A percentile compares a stretch with the other conserved stretches of the same genome.
Evolutionary conservation across 2,113 vertebrate genomes (phyloP).

Genomic region (Xyrauchen texanus): DNA sequence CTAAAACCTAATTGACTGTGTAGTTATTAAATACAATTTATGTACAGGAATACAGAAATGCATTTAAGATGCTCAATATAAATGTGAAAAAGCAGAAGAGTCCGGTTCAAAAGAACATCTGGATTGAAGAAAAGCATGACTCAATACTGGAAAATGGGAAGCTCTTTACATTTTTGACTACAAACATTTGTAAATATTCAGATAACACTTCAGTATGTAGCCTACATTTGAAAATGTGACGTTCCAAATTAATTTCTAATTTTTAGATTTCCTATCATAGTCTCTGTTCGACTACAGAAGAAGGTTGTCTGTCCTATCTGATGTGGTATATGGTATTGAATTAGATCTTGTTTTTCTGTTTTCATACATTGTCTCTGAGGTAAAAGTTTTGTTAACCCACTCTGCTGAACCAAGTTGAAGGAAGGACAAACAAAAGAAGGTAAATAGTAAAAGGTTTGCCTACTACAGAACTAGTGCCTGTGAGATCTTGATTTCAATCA

Average conservation of each 20-base stretch:
- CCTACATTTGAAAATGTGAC: no score
- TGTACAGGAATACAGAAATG: constrained; percentile 25
- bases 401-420: neutral
- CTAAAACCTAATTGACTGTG: neutral
- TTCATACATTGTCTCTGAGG: neutral
- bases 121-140: constrained; percentile 11
- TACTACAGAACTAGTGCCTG: neutral
- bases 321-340: neutral
- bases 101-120: neutral
- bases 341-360: neutral
- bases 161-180: constrained; percentile 13
- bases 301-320: no score
- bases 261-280: no score
- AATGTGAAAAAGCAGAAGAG: constrained; percentile 26
- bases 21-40: constrained; percentile 17
- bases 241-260: no score
- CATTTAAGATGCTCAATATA: constrained; percentile 7
- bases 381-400: neutral
- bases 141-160: constrained; percentile 16
- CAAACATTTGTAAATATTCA: constrained; percentile 10
- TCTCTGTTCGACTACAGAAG: no score
- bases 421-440: neutral
- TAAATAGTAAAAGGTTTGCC: neutral
- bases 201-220: no score
- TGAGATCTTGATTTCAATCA: constrained; percentile 5